A percentile compares a stretch with the other conserved stretches of the same genome.
Conservation (phyloP, 2,797 vertebrate genomes). For the Chaenodraco wilsoni region DNA sequence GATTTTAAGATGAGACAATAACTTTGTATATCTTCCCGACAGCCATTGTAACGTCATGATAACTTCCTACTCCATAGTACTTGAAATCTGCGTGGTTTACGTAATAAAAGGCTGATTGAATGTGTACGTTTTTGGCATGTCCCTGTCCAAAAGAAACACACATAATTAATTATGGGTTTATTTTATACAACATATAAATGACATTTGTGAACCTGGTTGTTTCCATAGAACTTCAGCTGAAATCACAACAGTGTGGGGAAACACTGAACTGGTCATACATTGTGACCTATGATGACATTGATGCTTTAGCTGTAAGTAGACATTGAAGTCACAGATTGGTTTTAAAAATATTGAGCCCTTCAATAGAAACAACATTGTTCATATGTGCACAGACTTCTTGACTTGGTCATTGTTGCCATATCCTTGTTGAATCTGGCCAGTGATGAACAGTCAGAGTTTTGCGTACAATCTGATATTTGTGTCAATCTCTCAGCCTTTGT, state of each 20-base stretch:
- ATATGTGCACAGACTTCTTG: not conserved
- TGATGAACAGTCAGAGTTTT: not conserved
- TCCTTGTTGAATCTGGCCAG: not conserved
- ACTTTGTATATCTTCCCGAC: not conserved
- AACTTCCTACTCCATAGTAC: not conserved
- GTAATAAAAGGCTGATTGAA: not conserved
- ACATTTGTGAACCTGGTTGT: not conserved
- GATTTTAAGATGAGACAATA: not conserved
- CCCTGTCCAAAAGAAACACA: not conserved
- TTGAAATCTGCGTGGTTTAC: not conserved
- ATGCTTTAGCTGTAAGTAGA: slow-evolving; percentile 7
- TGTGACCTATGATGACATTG: slow-evolving; percentile 1
- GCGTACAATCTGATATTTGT: not conserved
- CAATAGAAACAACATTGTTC: not conserved
- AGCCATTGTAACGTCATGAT: not conserved
- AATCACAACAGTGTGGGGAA: not conserved
- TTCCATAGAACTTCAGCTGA: not conserved
- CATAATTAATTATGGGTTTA: slow-evolving; percentile 13
- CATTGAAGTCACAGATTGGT: not conserved
- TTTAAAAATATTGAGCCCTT: not conserved
- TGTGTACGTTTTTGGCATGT: not conserved
- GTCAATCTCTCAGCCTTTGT: slow-evolving; percentile 62
- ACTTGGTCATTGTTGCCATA: not conserved
- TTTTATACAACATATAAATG: slow-evolving; percentile 39
- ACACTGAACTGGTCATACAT: not conserved